phyloP scores from a whole-genome alignment of 2,113 vertebrate genomes.

The Fregetta grallaria region DNA sequence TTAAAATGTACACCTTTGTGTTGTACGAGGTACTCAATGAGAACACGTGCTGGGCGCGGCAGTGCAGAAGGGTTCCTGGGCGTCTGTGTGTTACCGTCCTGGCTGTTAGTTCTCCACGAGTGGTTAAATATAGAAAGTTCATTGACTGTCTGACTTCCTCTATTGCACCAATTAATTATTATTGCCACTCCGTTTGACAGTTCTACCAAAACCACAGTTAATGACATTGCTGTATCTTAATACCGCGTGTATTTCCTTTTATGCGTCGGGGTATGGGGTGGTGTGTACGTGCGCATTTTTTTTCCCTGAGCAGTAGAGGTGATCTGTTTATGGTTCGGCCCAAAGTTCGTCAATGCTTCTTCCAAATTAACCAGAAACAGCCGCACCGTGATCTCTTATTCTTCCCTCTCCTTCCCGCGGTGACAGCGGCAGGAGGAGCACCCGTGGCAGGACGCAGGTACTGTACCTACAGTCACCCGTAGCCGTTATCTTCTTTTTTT shows the following conservation, averaged over 20 bases:
- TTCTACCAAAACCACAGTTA: background rate
- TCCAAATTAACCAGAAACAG: background rate
- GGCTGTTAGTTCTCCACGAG: background rate
- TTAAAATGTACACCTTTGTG: background rate
- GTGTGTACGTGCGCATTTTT: rapidly evolving
- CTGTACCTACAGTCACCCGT: background rate
- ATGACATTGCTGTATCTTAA: background rate
- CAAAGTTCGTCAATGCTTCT: background rate
- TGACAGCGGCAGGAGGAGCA: background rate
- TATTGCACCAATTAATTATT: background rate
- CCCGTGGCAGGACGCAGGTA: background rate
- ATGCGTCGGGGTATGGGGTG: rapidly evolving
- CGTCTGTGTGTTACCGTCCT: background rate
- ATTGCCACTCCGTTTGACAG: background rate
- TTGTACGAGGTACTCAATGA: too few relatives aligned
- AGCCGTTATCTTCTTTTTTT: rapidly evolving
- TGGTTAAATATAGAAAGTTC: background rate
- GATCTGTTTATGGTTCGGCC: background rate
- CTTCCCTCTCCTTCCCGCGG: rapidly evolving
- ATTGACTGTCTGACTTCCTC: background rate
- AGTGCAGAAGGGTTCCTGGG: background rate
- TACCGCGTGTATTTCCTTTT: background rate
- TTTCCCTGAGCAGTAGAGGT: background rate
- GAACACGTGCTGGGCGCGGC: rapidly evolving
- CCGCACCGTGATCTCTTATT: rapidly evolving